phyloP scores from a whole-genome alignment of 2,888 invertebrate genomes.

The Coelopa pilipes region DNA sequence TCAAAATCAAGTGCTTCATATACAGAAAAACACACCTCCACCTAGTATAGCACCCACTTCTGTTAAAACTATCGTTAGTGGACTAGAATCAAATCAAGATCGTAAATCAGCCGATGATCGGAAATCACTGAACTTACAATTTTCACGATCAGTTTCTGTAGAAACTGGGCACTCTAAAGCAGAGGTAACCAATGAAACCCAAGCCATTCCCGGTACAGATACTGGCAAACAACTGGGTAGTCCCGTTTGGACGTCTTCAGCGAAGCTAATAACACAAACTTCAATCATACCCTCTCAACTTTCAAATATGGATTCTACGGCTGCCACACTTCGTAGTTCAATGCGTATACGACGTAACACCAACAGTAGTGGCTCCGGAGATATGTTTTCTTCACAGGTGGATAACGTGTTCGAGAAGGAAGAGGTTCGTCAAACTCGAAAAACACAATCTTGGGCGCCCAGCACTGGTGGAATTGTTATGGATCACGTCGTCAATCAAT shows the following conservation, averaged over 20 bases:
- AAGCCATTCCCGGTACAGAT: conserved; percentile 37
- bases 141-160: conserved; percentile 40
- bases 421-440: conserved; percentile 65
- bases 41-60: conserved; percentile 60
- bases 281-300: conserved; percentile 50
- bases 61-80: conserved; percentile 78
- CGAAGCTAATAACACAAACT: conserved; percentile 65
- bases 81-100: conserved; percentile 73
- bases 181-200: background rate
- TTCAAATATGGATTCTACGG: conserved; percentile 28
- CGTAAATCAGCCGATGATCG: conserved; percentile 60
- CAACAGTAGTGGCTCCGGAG: conserved; percentile 60
- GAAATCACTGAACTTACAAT: conserved; percentile 52
- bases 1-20: conserved; percentile 87
- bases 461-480: conserved; percentile 57
- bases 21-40: conserved; percentile 72
- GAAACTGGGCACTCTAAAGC: conserved; percentile 32
- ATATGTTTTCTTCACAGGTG: conserved; percentile 77
- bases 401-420: conserved; percentile 79
- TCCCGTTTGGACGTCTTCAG: conserved; percentile 64
- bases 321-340: conserved; percentile 42
- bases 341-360: conserved; percentile 50
- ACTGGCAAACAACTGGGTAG: conserved; percentile 44
- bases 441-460: conserved; percentile 64
- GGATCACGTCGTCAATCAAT: conserved; percentile 42